Base-by-base conservation (phyloP, 2,113 vertebrate genomes). In the Apaloderma vittatum region DNA sequence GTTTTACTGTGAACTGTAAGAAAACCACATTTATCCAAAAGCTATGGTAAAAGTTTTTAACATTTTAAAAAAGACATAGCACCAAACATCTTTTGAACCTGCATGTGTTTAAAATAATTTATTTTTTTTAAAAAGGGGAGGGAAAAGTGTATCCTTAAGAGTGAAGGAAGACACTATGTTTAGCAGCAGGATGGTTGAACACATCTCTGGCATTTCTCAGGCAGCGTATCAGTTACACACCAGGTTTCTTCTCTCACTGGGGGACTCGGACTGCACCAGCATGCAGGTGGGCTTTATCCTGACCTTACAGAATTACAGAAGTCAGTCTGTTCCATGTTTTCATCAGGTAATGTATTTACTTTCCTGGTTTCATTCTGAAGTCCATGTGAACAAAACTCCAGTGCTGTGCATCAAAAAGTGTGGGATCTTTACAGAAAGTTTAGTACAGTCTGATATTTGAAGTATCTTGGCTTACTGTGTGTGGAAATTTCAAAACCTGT, bases 141-240 rank as follows among this genome's bases (percentile, higher is more conserved):
- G 23, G 1, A 30, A 57, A 73, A 58, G 8, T 10, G 1, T 29
- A 23, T 73, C 26, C 49, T 40, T 40, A 49, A 30, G 32, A 46
- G 83, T 68, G 52, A 43, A 37, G 49, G 11, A 79, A 61, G 40
- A 8, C 1, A 0, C 16, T 46, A 21, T 21, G 10, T 61, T 3
- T n/a, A 66, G 32, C 40, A 37, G 4, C 32, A 5, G 18, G 36
- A 5, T 7, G 19, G 23, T 22, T 36, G 55, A 67, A 48, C 3
- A 2, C 24, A 6, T 73, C n/a, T 77, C 66, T 51, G 18, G 2
- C 5, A 0, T 52, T 61, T 61, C 65, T 80, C 8, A 6, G 43
- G 61, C 37, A 34, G 16, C 0, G 0, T 4, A 2, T 82, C 49
- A 8, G 45, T n/a, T 62, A 5, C 17, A 3, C 3, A 0, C 7